Conservation (phyloP, 2,113 vertebrate species). For the Podocnemis expansa region DNA sequence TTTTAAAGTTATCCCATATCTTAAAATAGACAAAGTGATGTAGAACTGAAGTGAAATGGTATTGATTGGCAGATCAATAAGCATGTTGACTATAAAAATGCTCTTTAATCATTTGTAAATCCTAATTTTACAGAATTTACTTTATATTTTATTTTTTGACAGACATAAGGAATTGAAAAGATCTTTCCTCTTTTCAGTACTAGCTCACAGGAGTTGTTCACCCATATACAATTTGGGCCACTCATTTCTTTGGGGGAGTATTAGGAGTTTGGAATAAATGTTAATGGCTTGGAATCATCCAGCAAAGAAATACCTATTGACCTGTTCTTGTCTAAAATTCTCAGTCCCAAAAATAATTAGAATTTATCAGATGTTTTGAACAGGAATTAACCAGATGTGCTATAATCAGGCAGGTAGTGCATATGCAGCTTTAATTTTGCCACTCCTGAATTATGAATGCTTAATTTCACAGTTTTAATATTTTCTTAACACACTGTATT, state of each 20-base stretch:
- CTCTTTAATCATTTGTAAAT: neutral
- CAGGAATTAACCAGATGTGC: neutral
- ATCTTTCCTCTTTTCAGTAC: neutral
- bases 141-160: neutral
- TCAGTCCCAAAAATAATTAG: neutral
- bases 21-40: neutral
- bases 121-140: neutral
- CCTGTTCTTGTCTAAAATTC: neutral
- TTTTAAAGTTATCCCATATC: neutral
- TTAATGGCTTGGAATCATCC: neutral
- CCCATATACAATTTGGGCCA: neutral
- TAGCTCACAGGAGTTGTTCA: neutral
- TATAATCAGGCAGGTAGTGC: neutral
- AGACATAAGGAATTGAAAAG: neutral
- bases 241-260: neutral
- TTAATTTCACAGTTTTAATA: neutral
- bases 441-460: neutral
- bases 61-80: neutral
- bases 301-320: neutral
- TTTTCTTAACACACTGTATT: neutral
- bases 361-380: neutral
- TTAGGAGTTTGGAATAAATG: neutral
- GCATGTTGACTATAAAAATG: neutral
- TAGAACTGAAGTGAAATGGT: neutral
- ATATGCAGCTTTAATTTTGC: neutral